phyloP scores from a whole-genome alignment of 2,797 vertebrate species.

The Enoplosus armatus region DNA sequence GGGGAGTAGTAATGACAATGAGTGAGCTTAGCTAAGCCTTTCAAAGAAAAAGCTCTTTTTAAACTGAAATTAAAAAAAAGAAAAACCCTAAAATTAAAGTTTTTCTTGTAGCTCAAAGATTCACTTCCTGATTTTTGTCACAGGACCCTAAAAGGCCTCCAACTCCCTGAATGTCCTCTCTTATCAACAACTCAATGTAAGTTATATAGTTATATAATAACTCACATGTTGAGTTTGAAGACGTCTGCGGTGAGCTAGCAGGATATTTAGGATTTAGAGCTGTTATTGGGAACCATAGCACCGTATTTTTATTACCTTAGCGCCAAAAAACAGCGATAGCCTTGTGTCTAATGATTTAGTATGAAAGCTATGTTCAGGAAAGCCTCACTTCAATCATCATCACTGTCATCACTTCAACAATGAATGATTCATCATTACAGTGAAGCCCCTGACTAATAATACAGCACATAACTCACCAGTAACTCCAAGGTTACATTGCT shows the following conservation, averaged over 20 bases:
- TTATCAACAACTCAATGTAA: slow-evolving; percentile 16
- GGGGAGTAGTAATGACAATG: slow-evolving; percentile 4
- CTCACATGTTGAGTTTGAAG: background rate
- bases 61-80: background rate
- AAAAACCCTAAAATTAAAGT: slow-evolving; percentile 9
- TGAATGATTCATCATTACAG: background rate
- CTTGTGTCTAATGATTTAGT: background rate
- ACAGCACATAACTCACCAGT: background rate
- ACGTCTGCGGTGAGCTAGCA: background rate
- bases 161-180: slow-evolving; percentile 6
- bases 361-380: background rate
- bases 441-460: background rate
- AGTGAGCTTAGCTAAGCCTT: slow-evolving; percentile 14
- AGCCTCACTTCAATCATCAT: background rate
- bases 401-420: background rate
- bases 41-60: slow-evolving; percentile 23
- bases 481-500: background rate
- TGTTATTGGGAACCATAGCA: background rate
- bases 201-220: too few relatives aligned
- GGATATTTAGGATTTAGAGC: background rate
- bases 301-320: background rate
- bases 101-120: slow-evolving; percentile 55
- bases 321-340: background rate
- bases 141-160: slow-evolving; percentile 28
- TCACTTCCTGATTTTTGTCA: slow-evolving; percentile 70